Evolutionary conservation across 2,113 vertebrate species (phyloP), one percentile per base, ranked within the genome.

Genomic region (Cryptotis parvus): DNA sequence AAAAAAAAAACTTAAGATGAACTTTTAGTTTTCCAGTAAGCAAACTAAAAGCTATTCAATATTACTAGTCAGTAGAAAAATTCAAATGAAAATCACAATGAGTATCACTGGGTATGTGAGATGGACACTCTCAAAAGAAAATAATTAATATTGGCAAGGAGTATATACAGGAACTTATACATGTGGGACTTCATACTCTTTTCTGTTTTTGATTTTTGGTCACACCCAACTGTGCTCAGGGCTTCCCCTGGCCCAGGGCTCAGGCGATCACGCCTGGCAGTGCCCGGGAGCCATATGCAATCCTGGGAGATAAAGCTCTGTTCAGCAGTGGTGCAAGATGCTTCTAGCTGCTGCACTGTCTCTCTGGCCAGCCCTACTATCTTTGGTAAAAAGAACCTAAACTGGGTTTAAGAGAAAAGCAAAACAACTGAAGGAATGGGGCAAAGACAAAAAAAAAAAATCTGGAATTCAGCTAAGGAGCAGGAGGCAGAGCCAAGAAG

Each of bases 381-480:
- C n/a, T n/a, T n/a, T n/a, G n/a, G n/a, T n/a, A n/a, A n/a, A n/a
- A n/a, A 31, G 39, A n/a, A 55, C 29, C 63, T 43, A 63, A 86
- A 37, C 11, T 20, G 41, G 29, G 70, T 58, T 75, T 80, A 41
- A 49, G 24, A 24, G 74, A 72, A 87, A 88, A 55, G 66, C 41
- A 79, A 49, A 41, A n/a, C 75, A 4, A 69, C 66, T 78, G n/a
- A 90, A 70, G 43, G 33, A 84, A 68, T 37, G 20, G 41, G 49
- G 52, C 73, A 20, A 77, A 81, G 85, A 79, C 6, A 22, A 52
- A 84, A 83, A 27, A 81, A 49, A 87, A 61, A 91, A 78, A 85
- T 6, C 58, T 31, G 8, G 18, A 69, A 94, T 70, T 69, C 55
- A 22, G 39, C 20, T 18, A 29, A 63, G 63, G 73, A 33, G 75